Evolutionary conservation across 2,113 vertebrate genomes (phyloP).

Genomic region (human (Homo sapiens)): GRCh38 chr4:117717501-117718000

Average conservation of each 20-base stretch:
- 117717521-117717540: constrained; percentile 61
- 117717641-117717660: constrained; percentile 63
- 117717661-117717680: constrained; percentile 17
- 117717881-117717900: neutral
- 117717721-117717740: neutral
- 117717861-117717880: neutral
- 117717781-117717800: constrained; percentile 9
- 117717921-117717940: constrained; percentile 29
- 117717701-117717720: neutral
- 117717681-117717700: neutral
- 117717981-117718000: constrained; percentile 51
- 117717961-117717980: constrained; percentile 51
- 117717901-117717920: neutral
- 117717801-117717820: neutral
- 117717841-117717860: neutral
- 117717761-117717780: neutral
- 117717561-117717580: constrained; percentile 41
- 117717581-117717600: constrained; percentile 67
- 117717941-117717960: constrained; percentile 48
- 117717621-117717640: neutral
- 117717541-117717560: constrained; percentile 70
- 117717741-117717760: neutral
- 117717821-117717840: neutral
- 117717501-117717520: constrained; percentile 28
- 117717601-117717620: neutral